These are phyloP conservation scores for Acrobasis suavella DNA, from an alignment of 2,888 invertebrate species.

Conservation along the genomic window DNA sequence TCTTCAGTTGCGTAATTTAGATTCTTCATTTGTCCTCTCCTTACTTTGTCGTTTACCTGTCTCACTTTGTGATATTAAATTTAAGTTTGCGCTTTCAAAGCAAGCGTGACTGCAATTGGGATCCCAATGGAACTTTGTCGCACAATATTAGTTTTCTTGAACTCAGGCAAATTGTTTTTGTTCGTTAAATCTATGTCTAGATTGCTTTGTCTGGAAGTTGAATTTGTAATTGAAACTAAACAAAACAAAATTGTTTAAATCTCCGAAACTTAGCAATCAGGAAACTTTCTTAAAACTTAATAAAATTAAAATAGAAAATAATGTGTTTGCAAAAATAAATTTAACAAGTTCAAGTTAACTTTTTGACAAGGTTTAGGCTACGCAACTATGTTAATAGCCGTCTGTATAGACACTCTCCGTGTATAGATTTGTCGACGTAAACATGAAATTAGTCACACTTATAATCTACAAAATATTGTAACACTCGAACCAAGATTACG, in stretches of 20 bases:
- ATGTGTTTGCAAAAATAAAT: too few relatives aligned
- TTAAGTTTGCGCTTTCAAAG: constrained; percentile 18
- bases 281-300: too few relatives aligned
- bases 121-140: constrained; percentile 1
- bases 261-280: too few relatives aligned
- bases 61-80: constrained; percentile 14
- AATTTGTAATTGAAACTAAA: too few relatives aligned
- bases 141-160: constrained; percentile 4
- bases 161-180: neutral
- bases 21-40: neutral
- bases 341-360: too few relatives aligned
- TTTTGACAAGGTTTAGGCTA: too few relatives aligned
- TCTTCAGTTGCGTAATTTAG: too few relatives aligned
- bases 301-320: too few relatives aligned
- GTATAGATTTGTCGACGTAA: too few relatives aligned
- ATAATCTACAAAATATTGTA: neutral
- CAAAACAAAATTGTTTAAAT: too few relatives aligned
- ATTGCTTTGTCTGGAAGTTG: neutral
- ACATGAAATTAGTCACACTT: neutral
- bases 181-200: neutral
- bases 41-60: constrained; percentile 1
- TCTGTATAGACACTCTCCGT: too few relatives aligned
- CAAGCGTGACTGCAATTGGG: constrained; percentile 16
- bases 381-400: too few relatives aligned
- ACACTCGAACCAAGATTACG: neutral